Percentiles rank a stretch among this genome's conserved stretches.
Evolutionary conservation across 2,888 invertebrate species (phyloP).

Genomic region (Apamea monoglypha): DNA sequence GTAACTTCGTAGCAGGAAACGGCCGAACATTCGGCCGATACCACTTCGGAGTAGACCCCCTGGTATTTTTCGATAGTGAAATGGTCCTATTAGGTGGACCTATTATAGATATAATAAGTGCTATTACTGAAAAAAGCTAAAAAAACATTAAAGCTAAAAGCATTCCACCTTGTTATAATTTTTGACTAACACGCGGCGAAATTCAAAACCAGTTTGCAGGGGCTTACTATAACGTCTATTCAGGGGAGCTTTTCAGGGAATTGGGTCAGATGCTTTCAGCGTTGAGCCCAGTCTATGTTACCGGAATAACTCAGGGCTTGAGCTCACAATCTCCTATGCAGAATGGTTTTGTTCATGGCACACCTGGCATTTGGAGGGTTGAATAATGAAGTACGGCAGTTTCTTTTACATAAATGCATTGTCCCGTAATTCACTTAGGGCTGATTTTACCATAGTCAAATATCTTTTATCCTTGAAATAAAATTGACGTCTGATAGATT

Average conservation of each 20-base stretch:
- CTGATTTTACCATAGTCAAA: too few relatives aligned
- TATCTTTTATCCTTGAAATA: too few relatives aligned
- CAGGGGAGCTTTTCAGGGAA: constrained; percentile 41
- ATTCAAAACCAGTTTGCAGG: constrained; percentile 33
- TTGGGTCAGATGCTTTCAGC: constrained; percentile 43
- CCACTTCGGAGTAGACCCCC: too few relatives aligned
- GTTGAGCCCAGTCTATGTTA: constrained; percentile 40
- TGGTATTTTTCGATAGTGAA: constrained; percentile 46
- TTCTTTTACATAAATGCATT: background rate
- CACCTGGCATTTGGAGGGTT: constrained; percentile 4
- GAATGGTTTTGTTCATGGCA: constrained; percentile 15
- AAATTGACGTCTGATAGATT: too few relatives aligned
- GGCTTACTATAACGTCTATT: constrained; percentile 27
- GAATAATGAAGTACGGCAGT: constrained; percentile 14
- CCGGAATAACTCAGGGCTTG: constrained; percentile 42
- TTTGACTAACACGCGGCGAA: constrained; percentile 12
- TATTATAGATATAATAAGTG: constrained; percentile 22
- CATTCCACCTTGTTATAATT: constrained; percentile 24
- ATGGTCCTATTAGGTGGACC: constrained; percentile 2
- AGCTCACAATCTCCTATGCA: constrained; percentile 35
- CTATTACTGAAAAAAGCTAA: too few relatives aligned
- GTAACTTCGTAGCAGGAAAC: too few relatives aligned
- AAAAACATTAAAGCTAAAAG: constrained; percentile 25
- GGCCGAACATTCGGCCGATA: too few relatives aligned
- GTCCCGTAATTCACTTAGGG: background rate